phyloP scores from a whole-genome alignment of 2,797 vertebrate genomes.

The Gymnoscopelus microlampas region DNA sequence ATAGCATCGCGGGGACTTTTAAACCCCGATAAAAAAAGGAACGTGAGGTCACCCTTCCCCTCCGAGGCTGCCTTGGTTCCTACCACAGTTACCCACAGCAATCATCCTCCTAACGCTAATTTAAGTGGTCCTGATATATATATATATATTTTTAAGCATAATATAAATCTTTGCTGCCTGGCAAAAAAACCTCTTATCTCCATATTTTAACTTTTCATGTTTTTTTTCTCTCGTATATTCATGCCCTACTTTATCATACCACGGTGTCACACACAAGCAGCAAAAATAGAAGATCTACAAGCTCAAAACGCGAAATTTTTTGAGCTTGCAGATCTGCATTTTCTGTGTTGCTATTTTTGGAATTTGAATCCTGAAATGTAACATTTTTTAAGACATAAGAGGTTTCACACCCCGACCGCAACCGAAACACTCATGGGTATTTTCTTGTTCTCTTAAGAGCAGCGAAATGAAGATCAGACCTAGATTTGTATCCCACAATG shows the following conservation, averaged over 20 bases:
- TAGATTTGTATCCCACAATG: constrained; percentile 72
- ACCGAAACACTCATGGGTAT: constrained; percentile 48
- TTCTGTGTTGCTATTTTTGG: too few species aligned
- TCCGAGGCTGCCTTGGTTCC: constrained; percentile 26
- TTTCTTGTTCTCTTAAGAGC: constrained; percentile 47
- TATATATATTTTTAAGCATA: constrained; percentile 61
- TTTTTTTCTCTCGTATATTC: too few species aligned
- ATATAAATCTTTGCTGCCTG: constrained; percentile 46
- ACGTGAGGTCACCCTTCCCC: constrained; percentile 32
- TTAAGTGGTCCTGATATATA: constrained; percentile 39
- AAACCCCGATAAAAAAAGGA: constrained; percentile 55
- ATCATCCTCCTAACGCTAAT: constrained; percentile 55
- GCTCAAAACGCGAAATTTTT: too few species aligned
- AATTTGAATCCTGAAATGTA: too few species aligned
- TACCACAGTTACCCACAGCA: constrained; percentile 37
- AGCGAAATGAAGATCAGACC: constrained; percentile 71
- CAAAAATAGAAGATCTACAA: too few species aligned
- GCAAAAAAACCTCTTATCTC: too few species aligned
- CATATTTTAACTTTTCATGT: too few species aligned
- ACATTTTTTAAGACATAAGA: not conserved
- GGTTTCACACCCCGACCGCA: not conserved
- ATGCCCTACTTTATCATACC: too few species aligned
- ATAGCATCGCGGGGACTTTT: constrained; percentile 51
- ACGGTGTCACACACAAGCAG: too few species aligned
- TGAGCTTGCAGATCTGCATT: too few species aligned